Conservation (phyloP, 2,888 invertebrate genomes). For the Oithona nana region DNA sequence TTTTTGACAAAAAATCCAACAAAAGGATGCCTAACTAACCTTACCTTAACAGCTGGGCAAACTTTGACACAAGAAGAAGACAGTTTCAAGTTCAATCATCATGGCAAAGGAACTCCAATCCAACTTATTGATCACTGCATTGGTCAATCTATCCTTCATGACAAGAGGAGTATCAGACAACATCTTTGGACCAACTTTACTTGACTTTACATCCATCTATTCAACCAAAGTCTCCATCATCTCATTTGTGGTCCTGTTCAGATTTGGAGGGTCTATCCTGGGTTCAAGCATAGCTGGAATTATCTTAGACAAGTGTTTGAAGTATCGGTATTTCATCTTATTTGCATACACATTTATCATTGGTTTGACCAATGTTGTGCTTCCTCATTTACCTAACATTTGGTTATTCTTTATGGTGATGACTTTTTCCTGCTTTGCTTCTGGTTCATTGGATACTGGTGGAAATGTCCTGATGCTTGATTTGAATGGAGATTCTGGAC, state of each 20-base stretch:
- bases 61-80: no score
- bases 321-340: background rate
- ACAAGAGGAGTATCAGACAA: background rate
- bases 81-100: no score
- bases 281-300: background rate
- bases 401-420: background rate
- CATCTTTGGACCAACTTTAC: background rate
- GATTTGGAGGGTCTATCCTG: background rate
- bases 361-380: background rate
- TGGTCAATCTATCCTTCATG: background rate
- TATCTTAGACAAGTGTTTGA: background rate
- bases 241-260: background rate
- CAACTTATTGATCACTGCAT: background rate
- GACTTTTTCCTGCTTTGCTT: background rate
- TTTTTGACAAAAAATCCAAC: no score
- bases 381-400: background rate
- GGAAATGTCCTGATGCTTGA: constrained; percentile 1
- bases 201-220: background rate
- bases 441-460: background rate
- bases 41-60: no score
- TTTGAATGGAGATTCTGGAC: background rate
- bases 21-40: no score
- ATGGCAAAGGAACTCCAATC: no score
- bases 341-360: background rate
- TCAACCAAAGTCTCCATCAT: background rate